Percentiles rank a stretch among this genome's conserved stretches.
Evolutionary conservation across 2,113 vertebrate genomes (phyloP).

Genomic region (Microcebus griseorufus): DNA sequence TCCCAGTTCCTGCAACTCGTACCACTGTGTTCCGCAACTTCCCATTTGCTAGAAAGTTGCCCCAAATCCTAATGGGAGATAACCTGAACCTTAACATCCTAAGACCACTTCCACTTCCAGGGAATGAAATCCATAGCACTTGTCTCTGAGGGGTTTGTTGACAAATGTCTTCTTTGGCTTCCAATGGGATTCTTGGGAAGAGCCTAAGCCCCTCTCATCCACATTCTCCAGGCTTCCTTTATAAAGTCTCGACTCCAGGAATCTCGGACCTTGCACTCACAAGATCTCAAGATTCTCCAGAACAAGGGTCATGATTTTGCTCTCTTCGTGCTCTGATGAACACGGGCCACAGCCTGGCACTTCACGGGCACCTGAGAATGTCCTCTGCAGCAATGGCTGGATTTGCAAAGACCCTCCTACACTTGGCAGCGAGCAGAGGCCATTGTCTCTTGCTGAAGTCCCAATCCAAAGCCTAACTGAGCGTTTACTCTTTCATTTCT

Average conservation of each 20-base stretch:
- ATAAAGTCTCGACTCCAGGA: background rate
- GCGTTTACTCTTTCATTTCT: rapidly evolving
- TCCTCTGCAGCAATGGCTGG: rapidly evolving
- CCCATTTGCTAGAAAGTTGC: background rate
- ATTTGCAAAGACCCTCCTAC: rapidly evolving
- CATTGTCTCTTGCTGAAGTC: background rate
- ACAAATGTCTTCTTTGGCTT: background rate
- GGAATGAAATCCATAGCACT: background rate
- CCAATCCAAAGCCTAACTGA: background rate
- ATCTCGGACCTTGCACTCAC: background rate
- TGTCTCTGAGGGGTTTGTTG: background rate
- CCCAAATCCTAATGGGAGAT: background rate
- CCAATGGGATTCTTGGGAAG: background rate
- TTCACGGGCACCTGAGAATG: background rate
- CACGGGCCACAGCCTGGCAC: background rate
- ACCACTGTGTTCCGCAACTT: background rate
- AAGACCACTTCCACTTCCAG: background rate
- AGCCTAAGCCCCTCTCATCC: background rate
- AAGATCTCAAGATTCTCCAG: rapidly evolving
- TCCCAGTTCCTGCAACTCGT: rapidly evolving
- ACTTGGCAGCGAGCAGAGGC: background rate
- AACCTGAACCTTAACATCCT: background rate
- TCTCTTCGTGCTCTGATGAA: no score
- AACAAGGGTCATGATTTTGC: background rate
- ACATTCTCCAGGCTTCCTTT: background rate